Base-by-base conservation (phyloP, 2,113 vertebrate genomes). In the Bubalus kerabau region DNA sequence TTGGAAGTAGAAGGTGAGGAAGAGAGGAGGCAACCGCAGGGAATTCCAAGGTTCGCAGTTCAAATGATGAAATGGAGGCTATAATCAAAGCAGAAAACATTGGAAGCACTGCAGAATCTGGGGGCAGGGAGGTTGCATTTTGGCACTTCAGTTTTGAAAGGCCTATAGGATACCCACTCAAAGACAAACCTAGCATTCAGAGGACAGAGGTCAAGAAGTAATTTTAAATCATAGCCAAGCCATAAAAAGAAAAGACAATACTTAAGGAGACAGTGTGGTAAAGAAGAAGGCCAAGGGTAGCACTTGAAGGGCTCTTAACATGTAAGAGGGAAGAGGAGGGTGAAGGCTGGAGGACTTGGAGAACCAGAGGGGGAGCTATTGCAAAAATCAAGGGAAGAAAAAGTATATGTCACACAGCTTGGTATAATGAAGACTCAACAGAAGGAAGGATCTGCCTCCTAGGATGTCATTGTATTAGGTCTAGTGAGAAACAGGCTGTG, bases 361-460 rank as follows among this genome's bases (percentile, higher is more conserved):
- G 15, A 1, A 36, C 1, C 43, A 36, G 46, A 46, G 43, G 60
- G 2, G 15, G 10, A 13, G 1, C 26, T 12, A 2, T 1, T 54
- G 36, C 10, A 36, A 16, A 76, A 50, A 32, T 17, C 84, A 60
- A 40, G 82, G 30, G 15, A 43, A 62, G 28, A 52, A 32, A 43
- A 56, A 3, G 16, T 17, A 3, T 8, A 11, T 2, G 5, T 52
- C 23, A 46, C 40, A 28, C 28, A 81, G 2, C 10, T 10, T 50
- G 94, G 30, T 30, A 7, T 23, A 57, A 26, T 8, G 36, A 88
- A 62, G 83, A 71, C 64, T 30, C 60, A 9, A 50, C 52, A 30
- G 36, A 57, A 6, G 32, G 8, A 46, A 28, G n/a, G 32, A 12
- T 19, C 46, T 32, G 48, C 28, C n/a, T 74, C 2, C 48, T 24